Base-by-base conservation (phyloP, 1,140 invertebrate genomes). In the Varroa destructor region DNA sequence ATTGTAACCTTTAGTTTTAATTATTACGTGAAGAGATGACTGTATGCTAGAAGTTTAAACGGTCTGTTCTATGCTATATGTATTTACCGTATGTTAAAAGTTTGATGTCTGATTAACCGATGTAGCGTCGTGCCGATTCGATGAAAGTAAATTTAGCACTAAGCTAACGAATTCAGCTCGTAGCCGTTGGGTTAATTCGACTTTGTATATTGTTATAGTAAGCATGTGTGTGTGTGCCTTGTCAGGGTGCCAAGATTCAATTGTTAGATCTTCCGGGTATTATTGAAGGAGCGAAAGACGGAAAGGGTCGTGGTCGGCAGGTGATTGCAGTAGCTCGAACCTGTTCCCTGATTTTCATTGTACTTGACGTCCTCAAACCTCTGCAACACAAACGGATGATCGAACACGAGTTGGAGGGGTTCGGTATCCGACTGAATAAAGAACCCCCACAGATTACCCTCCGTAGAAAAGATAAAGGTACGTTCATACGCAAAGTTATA, bases 251-350 rank as follows among this genome's bases (percentile, higher is more conserved):
- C 74, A 99, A 99, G 85, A 96, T 99, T 79, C 80, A 96, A 88
- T 81, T 99, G 42, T 82, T 99, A 2, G 97, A 99, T 87, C 84
- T 99, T 74, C 97, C 97, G 74, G 97, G 97, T 83, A 99, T 99
- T 80, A 99, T 99, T 79, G 97, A 99, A 84, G 97, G 97, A 75
- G 97, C 97, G n/a, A 99, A 99, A 80, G 97, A 99, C 80, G 91
- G 91, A 55, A 97, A 98, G 82, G 94, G 95, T 83, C 81, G 95
- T 81, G 95, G 97, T 84, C 86, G 95, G 77, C 97, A 99, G 84
- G 97, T 99, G 4, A 99, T 99, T 78, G 96, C 97, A 43, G 97
- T 99, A 0, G 97, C 97, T 0, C 84, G 96, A 74, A 99, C 97
- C 0, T 99, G 96, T 79, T 93, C 91, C 80, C 84, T 99, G 1